These are phyloP conservation scores for Montipora efflorescens DNA, from an alignment of 64 coral and sea anemone species.

Conservation along the genomic window DNA sequence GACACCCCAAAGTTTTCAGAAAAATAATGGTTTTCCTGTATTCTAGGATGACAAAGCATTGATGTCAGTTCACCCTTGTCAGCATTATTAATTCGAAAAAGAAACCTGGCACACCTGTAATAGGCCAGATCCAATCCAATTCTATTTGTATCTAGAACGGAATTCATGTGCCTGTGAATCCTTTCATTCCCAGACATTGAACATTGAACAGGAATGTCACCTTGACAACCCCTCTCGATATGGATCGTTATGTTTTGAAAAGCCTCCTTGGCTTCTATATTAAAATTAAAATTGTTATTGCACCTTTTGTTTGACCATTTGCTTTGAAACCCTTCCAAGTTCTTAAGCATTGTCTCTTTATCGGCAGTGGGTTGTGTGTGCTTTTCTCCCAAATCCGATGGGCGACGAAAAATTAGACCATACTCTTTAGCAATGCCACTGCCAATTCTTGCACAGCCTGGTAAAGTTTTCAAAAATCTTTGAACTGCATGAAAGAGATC, in stretches of 20 bases:
- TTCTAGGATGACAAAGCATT: not conserved
- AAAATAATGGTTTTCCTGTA: not conserved
- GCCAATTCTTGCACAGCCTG: slow-evolving; percentile 13
- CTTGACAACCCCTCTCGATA: slow-evolving; percentile 26
- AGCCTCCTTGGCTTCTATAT: not conserved
- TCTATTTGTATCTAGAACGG: slow-evolving; percentile 40
- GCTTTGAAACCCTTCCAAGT: slow-evolving; percentile 26
- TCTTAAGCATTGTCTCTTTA: not conserved
- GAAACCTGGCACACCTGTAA: slow-evolving; percentile 38
- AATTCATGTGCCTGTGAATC: slow-evolving; percentile 28
- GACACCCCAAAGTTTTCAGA: not conserved
- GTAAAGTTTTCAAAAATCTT: slow-evolving; percentile 44
- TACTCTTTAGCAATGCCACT: slow-evolving; percentile 47
- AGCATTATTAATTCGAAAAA: slow-evolving; percentile 51
- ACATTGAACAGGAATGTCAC: slow-evolving; percentile 19
- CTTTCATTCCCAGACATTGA: slow-evolving; percentile 48
- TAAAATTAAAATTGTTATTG: not conserved
- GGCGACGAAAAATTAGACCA: slow-evolving; percentile 22
- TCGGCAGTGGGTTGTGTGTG: slow-evolving; percentile 4
- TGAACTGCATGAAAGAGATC: slow-evolving; percentile 69
- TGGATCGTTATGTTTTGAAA: not conserved
- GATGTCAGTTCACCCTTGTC: not conserved
- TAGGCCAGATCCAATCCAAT: slow-evolving; percentile 39
- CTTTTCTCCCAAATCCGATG: slow-evolving; percentile 37
- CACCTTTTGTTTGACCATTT: slow-evolving; percentile 19